Base-by-base conservation (phyloP, 92 coral and sea anemone species). In the Pocillopora grandis region DNA sequence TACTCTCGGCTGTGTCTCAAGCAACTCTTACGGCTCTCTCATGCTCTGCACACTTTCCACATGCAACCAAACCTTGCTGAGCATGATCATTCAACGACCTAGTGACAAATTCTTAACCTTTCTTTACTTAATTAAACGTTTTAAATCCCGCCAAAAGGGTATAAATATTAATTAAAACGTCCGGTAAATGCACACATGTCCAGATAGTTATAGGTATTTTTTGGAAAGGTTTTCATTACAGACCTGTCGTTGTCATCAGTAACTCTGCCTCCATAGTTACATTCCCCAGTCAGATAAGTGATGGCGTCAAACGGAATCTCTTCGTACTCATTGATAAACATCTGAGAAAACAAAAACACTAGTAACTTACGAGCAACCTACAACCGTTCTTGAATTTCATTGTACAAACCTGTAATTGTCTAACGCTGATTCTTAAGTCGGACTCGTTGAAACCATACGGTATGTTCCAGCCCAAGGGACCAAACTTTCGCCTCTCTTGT, bases 371-470 rank as follows among this genome's bases (percentile, higher is more conserved):
- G 8, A 42, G 20, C 9, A 72, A n/a, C 12, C 33, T 42, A 20
- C 16, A 37, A 13, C 7, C 2, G 20, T 20, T 66, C 36, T 19
- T 72, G 9, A 15, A 18, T 31, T 16, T 9, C 36, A 23, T 11
- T 12, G n/a, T 55, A 79, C 68, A 72, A 62, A 97, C 99, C 99
- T 97, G 98, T 35, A 97, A 87, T 82, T 97, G 99, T 27, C 99
- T 88, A 27, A 97, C 99, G 75, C 99, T 97, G 83, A 97, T 97
- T 31, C 99, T 91, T 9, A 97, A 59, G 82, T 97, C 99, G 49
- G 99, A 97, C 87, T 97, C 99, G 91, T 97, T 97, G 84, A 97
- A 97, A 59, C 99, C 99, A 72, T 97, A 97, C n/a, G 99, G 98
- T 42, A 97, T 97, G 89, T 97, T 97, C 99, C 99, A 97, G 10